phyloP scores from a whole-genome alignment of 1,140 invertebrate genomes.

The Philotrypesis tridentata region DNA sequence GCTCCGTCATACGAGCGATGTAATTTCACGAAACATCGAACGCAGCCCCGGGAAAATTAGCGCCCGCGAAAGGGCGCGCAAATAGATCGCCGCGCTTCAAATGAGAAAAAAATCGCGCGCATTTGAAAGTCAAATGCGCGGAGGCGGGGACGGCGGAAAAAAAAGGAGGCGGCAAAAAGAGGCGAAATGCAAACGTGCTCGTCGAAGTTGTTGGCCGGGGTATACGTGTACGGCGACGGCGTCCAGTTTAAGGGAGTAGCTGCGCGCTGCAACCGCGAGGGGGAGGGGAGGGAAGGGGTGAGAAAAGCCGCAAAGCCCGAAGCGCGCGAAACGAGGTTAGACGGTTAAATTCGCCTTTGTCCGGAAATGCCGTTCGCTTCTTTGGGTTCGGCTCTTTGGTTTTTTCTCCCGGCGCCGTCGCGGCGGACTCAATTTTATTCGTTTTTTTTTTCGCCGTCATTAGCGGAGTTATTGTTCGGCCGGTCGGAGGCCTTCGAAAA shows the following conservation, averaged over 20 bases:
- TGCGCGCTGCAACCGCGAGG: too few species aligned
- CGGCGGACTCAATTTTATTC: too few species aligned
- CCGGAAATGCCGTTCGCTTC: not conserved
- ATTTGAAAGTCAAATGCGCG: conserved; percentile 22
- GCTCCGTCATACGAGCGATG: too few species aligned
- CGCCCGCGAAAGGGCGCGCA: not conserved
- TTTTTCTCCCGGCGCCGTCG: too few species aligned
- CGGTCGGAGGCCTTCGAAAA: not conserved
- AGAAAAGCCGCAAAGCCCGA: not conserved
- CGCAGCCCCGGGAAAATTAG: not conserved
- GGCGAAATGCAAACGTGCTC: conserved; percentile 2
- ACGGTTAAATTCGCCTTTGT: conserved; percentile 17
- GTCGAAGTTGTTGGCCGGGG: not conserved
- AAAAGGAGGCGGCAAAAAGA: not conserved
- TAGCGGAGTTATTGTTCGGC: conserved; percentile 13
- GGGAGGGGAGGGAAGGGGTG: not conserved
- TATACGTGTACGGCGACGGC: too few species aligned
- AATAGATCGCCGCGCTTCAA: not conserved
- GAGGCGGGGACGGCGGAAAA: not conserved
- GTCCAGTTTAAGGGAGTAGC: too few species aligned
- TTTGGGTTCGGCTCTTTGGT: not conserved
- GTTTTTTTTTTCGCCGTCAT: conserved; percentile 2
- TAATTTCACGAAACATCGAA: not conserved
- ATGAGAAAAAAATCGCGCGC: conserved; percentile 2
- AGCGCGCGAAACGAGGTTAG: conserved; percentile 9